phyloP scores from a whole-genome alignment of 2,888 invertebrate species.

The Chesias legatella region DNA sequence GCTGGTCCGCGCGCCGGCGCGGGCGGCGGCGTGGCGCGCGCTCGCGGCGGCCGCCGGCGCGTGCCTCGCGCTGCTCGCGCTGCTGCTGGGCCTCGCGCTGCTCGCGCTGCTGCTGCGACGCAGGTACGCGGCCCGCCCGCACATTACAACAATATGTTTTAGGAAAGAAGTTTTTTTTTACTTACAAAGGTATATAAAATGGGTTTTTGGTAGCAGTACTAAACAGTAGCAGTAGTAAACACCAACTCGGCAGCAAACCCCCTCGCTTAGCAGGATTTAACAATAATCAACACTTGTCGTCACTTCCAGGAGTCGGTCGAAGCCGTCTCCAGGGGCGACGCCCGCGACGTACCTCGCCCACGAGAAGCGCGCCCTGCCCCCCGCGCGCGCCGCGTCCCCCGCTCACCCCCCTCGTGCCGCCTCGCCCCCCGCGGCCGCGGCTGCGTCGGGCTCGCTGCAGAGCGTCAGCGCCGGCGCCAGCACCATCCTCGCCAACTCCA shows the following conservation, averaged over 20 bases:
- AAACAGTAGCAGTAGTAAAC: too few species aligned
- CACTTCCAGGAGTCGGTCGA: constrained; percentile 37
- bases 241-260: too few species aligned
- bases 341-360: constrained; percentile 38
- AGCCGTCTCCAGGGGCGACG: constrained; percentile 38
- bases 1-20: constrained; percentile 56
- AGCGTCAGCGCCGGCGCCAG: constrained; percentile 81
- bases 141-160: too few species aligned
- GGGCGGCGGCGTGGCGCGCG: constrained; percentile 57
- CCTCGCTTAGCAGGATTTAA: too few species aligned
- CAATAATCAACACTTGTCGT: background rate
- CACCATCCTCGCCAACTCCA: constrained; percentile 80
- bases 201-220: too few species aligned
- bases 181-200: too few species aligned
- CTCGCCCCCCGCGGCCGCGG: constrained; percentile 18
- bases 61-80: constrained; percentile 85
- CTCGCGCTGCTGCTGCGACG: constrained; percentile 57
- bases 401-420: constrained; percentile 12
- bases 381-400: constrained; percentile 12
- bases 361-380: constrained; percentile 36
- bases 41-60: constrained; percentile 84
- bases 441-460: constrained; percentile 67
- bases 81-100: constrained; percentile 87
- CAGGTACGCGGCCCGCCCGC: constrained; percentile 10
- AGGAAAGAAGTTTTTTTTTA: too few species aligned